Evolutionary conservation across 2,797 vertebrate species (phyloP), one percentile per base, ranked within the genome.

Genomic region (Enteromius anoplus): DNA sequence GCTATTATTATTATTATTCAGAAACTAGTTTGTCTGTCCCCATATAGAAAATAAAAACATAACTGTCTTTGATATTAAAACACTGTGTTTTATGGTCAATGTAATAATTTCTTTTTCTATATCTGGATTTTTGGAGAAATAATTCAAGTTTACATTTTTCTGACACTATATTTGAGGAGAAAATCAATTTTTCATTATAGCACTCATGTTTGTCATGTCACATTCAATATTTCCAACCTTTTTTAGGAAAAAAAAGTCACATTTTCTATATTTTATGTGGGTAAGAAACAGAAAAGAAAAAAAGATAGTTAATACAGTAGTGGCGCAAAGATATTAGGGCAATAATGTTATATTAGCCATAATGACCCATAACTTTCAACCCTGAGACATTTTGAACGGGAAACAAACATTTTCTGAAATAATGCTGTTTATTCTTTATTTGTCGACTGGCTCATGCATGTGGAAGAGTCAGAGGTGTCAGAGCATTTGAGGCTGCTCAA

Each of bases 401-500:
- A 69, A n/a, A 14, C 10, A 40, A 5, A 12, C 9, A 12, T 68
- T n/a, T 68, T 68, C n/a, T n/a, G n/a, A n/a, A n/a, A n/a, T n/a
- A n/a, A n/a, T n/a, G n/a, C 37, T 68, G 10, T 15, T 12, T 47
- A 14, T 47, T 45, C 42, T 45, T 45, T 45, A 10, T 12, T 47
- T 47, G n/a, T 37, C 37, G 3, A n/a, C 7, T 64, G 15, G 62
- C 62, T 65, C 7, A 60, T 65, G 68, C 4, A 4, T 47, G 42
- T 47, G 15, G 21, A 55, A n/a, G n/a, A n/a, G 70, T 71, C 37
- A 37, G 55, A 45, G 49, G 42, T 66, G 14, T 26, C 4, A 21
- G 21, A 66, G n/a, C 84, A 70, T n/a, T 29, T 53, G 37, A 80
- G 65, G 53, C 72, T 45, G 29, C 62, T 17, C 17, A 26, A 17